phyloP scores from a whole-genome alignment of 2,113 vertebrate genomes.

The Gnathonemus echidnorhynchus region DNA sequence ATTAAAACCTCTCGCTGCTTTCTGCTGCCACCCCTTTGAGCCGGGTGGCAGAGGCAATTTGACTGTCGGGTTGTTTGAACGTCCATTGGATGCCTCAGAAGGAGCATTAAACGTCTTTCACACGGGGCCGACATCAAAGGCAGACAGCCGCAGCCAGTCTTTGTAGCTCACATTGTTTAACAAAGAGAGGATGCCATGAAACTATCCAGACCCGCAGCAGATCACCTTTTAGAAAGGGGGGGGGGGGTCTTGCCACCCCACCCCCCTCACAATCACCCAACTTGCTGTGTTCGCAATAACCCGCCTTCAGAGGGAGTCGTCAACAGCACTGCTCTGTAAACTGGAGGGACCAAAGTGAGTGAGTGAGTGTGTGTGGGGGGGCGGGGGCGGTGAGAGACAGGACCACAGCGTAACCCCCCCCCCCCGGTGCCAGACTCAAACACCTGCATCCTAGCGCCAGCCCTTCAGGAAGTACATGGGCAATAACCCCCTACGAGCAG shows the following conservation, averaged over 20 bases:
- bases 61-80: not conserved
- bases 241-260: not conserved
- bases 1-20: constrained; percentile 22
- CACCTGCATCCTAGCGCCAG: constrained; percentile 59
- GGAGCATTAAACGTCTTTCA: not conserved
- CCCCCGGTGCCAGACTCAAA: constrained; percentile 48
- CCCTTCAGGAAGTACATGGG: constrained; percentile 52
- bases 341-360: not conserved
- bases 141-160: not conserved
- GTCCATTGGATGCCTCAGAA: not conserved
- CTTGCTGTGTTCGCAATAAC: not conserved
- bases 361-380: no score
- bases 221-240: not conserved
- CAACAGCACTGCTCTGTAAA: not conserved
- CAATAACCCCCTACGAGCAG: constrained; percentile 37
- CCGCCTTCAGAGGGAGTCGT: not conserved
- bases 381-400: not conserved
- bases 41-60: not conserved
- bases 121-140: constrained; percentile 10
- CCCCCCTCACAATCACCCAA: not conserved
- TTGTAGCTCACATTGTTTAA: not conserved
- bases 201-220: not conserved
- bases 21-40: not conserved
- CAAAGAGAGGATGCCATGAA: not conserved
- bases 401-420: not conserved